phyloP scores from a whole-genome alignment of 2,797 vertebrate genomes.

The Myotis myotis region DNA sequence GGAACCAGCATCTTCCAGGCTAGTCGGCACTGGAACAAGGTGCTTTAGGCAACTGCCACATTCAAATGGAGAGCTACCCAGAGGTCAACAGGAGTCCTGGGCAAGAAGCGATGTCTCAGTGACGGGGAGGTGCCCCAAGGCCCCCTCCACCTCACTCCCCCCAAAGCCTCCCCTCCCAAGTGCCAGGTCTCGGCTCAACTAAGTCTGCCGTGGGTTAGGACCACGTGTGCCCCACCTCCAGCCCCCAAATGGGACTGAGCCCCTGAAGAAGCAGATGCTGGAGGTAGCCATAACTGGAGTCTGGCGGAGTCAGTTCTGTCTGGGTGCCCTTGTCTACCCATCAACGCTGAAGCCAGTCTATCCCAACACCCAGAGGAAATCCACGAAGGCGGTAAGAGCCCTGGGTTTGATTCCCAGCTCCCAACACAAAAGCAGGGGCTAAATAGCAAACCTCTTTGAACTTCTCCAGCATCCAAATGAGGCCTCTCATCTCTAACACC shows the following conservation, averaged over 20 bases:
- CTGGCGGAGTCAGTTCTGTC: neutral
- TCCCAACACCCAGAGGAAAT: neutral
- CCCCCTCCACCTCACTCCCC: neutral
- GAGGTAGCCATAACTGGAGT: neutral
- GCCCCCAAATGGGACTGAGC: neutral
- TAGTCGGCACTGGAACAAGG: neutral
- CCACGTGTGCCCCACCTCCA: neutral
- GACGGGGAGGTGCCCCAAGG: neutral
- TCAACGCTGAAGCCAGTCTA: neutral
- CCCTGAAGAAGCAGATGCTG: neutral
- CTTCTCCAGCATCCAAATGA: neutral
- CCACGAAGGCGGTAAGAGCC: neutral
- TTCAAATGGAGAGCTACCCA: neutral
- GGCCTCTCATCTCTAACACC: neutral
- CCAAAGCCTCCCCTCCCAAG: neutral
- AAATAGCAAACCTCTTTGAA: neutral
- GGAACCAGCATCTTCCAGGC: neutral
- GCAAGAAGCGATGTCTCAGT: neutral
- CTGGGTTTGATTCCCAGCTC: neutral
- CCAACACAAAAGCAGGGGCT: constrained; percentile 2
- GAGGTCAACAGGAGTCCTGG: neutral
- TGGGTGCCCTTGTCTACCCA: neutral
- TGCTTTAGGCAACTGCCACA: neutral
- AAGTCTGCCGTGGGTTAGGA: neutral
- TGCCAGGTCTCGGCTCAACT: neutral